Evolutionary conservation across 2,113 vertebrate species (phyloP).

Genomic region (Dicentrarchus labrax): DNA sequence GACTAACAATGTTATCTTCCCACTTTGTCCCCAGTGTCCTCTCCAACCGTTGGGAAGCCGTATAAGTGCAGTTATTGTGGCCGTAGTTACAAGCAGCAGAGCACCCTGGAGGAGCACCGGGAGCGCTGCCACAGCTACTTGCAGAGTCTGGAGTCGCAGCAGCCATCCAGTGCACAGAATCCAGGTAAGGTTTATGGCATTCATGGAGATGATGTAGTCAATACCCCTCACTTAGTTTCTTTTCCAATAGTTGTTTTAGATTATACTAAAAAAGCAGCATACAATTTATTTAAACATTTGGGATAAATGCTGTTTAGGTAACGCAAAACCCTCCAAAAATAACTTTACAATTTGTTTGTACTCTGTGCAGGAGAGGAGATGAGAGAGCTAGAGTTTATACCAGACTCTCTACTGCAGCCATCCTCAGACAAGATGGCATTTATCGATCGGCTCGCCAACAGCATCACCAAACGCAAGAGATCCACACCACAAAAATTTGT

Average conservation of each 20-base stretch:
- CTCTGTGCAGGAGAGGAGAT: slow-evolving; percentile 91
- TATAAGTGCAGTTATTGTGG: slow-evolving; percentile 98
- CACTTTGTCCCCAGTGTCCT: slow-evolving; percentile 87
- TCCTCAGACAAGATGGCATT: slow-evolving; percentile 93
- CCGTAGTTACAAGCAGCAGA: slow-evolving; percentile 98
- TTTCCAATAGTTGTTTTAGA: slow-evolving; percentile 17
- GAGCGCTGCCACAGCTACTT: slow-evolving; percentile 97
- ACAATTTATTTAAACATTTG: slow-evolving; percentile 5
- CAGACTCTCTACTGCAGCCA: slow-evolving; percentile 91
- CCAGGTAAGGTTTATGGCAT: slow-evolving; percentile 57
- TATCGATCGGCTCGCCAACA: slow-evolving; percentile 94
- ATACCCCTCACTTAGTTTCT: neutral
- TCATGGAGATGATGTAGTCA: slow-evolving; percentile 12
- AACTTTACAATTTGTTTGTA: slow-evolving; percentile 65
- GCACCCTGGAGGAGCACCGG: slow-evolving; percentile 94
- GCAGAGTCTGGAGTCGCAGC: slow-evolving; percentile 90
- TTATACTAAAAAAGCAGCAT: slow-evolving; percentile 12
- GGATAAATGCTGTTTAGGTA: slow-evolving; percentile 31
- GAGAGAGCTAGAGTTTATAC: slow-evolving; percentile 92
- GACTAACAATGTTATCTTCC: neutral
- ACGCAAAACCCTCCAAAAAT: slow-evolving; percentile 22
- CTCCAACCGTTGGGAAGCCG: slow-evolving; percentile 95
- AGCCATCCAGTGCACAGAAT: slow-evolving; percentile 85
- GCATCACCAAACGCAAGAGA: slow-evolving; percentile 97
- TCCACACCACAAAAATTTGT: slow-evolving; percentile 97